Base-by-base conservation (phyloP, 30 jellyfish, hydroid and myxozoan species). In the Aurelia sp. region DNA sequence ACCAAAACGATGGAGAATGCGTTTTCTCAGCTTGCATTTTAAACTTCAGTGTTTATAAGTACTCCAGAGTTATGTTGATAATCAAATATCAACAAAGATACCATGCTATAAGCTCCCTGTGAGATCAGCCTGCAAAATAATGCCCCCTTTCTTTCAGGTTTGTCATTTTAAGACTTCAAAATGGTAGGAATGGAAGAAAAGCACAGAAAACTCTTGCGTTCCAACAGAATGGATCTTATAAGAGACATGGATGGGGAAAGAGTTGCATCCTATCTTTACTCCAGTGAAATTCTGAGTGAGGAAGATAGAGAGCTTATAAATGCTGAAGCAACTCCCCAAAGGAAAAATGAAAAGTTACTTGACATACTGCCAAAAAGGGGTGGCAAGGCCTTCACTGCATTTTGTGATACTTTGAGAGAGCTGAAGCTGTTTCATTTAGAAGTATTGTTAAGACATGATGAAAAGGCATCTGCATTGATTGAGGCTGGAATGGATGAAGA, bases 151-250 rank as follows among this genome's bases (percentile, higher is more conserved):
- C 4, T 64, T 64, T n/a, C 10, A 21, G 41, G 74, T 21, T 21
- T 21, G 11, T 21, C 41, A 13, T 1, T 17, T 8, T 13, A 64
- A 12, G 13, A 23, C 30, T 6, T 41, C 57, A 82, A 82, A 20
- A 82, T 82, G 91, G 91, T 82, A n/a, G 91, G 91, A 31, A 94
- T 94, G 99, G 96, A 88, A 2, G 89, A 75, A 6, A 79, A 68
- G 21, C 97, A 94, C 48, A 86, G 99, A 58, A 96, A 85, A 13
- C 58, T 89, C 30, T 76, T 94, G 22, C 91, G 97, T 27, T 22
- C 84, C 55, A 64, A 73, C 23, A 75, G 99, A 55, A 89, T 89
- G 93, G 91, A 75, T 62, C 72, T 94, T 51, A 23, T 84, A 11
- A 79, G 90, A 17, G 94, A 75, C 21, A 79, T 91, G 91, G 96